These are phyloP conservation scores for Melanotaenia duboulayi DNA, from an alignment of 2,113 vertebrate genomes.

Conservation along the genomic window DNA sequence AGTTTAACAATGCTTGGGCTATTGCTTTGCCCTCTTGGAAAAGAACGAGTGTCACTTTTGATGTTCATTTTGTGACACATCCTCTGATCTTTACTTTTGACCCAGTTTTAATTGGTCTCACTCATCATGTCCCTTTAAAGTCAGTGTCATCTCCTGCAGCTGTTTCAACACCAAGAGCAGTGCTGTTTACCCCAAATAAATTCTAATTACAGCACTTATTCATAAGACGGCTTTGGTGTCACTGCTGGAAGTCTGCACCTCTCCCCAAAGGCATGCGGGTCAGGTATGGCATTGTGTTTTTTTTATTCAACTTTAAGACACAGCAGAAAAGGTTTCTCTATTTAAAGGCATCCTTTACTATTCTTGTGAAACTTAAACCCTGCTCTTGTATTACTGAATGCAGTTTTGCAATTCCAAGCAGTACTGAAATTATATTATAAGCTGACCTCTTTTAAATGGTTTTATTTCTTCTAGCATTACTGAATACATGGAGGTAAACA, in stretches of 20 bases:
- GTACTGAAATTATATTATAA: not conserved
- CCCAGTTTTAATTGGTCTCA: conserved; percentile 48
- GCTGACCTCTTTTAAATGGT: not conserved
- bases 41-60: conserved; percentile 11
- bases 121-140: conserved; percentile 36
- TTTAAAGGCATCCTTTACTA: not conserved
- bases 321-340: not conserved
- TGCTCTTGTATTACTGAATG: not conserved
- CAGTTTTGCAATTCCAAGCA: not conserved
- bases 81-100: conserved; percentile 51
- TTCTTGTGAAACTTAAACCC: not conserved
- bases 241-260: not conserved
- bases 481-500: not conserved
- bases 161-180: conserved; percentile 25
- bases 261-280: conserved; percentile 9
- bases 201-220: conserved; percentile 38
- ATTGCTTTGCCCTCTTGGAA: not conserved
- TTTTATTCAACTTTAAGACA: not conserved
- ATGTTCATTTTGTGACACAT: conserved; percentile 21
- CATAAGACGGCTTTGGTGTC: conserved; percentile 20
- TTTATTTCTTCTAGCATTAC: not conserved
- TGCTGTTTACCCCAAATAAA: conserved; percentile 58
- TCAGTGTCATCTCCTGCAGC: conserved; percentile 26
- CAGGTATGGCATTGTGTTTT: not conserved
- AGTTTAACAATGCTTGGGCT: not conserved